Percentiles rank a stretch among this genome's conserved stretches.
Conservation (phyloP, 2,888 invertebrate species). For the Petrolisthes cinctipes region DNA sequence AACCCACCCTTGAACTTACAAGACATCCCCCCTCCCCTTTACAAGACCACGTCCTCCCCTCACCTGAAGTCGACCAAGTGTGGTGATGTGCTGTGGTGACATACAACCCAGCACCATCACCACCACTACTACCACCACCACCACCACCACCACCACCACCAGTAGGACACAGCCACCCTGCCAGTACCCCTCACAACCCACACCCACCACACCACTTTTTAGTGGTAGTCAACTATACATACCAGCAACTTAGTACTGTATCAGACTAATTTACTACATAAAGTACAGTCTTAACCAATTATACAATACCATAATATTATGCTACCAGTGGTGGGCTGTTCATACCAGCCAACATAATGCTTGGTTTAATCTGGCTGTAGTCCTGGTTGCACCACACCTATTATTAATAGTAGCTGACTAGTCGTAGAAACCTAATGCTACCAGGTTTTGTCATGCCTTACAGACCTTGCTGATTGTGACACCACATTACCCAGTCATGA, state of each 20-base stretch:
- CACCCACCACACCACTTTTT: neutral
- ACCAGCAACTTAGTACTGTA: neutral
- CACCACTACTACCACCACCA: constrained; percentile 35
- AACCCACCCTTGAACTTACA: constrained; percentile 29
- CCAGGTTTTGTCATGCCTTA: too few species aligned
- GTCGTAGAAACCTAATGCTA: too few species aligned
- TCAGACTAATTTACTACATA: neutral
- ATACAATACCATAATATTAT: too few species aligned
- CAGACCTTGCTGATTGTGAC: too few species aligned
- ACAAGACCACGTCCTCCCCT: neutral
- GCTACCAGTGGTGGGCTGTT: too few species aligned
- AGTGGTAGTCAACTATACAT: neutral
- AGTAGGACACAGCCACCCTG: constrained; percentile 12
- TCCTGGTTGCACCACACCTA: too few species aligned
- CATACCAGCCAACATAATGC: too few species aligned
- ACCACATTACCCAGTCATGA: too few species aligned
- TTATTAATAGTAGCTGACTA: too few species aligned
- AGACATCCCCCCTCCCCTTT: constrained; percentile 9
- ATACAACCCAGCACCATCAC: neutral
- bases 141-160: constrained; percentile 24
- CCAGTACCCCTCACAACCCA: neutral
- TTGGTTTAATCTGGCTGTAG: too few species aligned
- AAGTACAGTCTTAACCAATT: too few species aligned
- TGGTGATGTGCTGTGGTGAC: constrained; percentile 17
- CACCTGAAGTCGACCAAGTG: constrained; percentile 38